A percentile compares a stretch with the other conserved stretches of the same genome.
These are phyloP conservation scores for Butorides virescens DNA, from an alignment of 2,113 vertebrate genomes.

Conservation along the genomic window DNA sequence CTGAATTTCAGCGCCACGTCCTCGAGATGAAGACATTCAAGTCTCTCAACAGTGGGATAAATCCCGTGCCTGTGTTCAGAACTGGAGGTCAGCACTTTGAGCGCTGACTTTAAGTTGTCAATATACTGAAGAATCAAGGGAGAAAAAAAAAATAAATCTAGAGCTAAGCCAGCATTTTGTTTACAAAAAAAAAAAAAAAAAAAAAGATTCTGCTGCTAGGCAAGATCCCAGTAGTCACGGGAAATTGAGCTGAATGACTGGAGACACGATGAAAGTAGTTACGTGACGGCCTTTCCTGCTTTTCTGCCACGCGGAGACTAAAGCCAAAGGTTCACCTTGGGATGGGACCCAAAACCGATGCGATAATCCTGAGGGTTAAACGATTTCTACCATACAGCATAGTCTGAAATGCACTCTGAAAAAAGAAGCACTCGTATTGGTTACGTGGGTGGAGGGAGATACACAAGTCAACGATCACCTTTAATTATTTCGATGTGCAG, in stretches of 20 bases:
- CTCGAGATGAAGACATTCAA: fast-evolving
- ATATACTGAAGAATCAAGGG: background rate
- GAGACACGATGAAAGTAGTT: background rate
- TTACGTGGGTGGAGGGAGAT: background rate
- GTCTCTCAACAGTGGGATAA: background rate
- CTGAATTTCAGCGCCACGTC: background rate
- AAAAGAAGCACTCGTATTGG: background rate
- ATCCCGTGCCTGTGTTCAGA: background rate
- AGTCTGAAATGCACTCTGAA: fast-evolving
- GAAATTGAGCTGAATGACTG: background rate
- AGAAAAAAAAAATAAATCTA: background rate
- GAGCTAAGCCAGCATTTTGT: background rate
- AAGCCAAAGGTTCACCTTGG: background rate
- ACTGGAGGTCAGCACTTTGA: background rate
- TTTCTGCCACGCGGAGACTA: background rate
- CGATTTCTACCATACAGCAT: background rate
- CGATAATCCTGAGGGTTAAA: background rate
- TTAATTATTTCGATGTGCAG: background rate
- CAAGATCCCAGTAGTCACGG: background rate
- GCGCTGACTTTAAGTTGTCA: background rate
- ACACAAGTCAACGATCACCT: background rate
- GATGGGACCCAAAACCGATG: background rate
- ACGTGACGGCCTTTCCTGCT: background rate
- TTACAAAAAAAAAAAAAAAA: background rate
- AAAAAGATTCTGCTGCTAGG: background rate